Evolutionary conservation across 2,888 invertebrate species (phyloP), one percentile per base, ranked within the genome.

Genomic region (Exocentrus adspersus): DNA sequence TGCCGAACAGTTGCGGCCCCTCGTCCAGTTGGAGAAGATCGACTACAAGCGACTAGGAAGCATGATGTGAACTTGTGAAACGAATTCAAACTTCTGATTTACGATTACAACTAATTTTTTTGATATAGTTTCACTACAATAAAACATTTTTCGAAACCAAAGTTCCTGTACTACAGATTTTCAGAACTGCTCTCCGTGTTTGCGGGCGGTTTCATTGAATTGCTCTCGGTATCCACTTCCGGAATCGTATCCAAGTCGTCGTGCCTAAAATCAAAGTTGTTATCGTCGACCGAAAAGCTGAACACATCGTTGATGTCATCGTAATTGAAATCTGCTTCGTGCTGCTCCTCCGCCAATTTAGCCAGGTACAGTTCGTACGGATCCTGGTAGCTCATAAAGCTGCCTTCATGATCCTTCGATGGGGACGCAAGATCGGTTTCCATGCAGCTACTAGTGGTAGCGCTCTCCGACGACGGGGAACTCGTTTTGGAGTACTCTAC

Each of bases 21-120:
- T 97, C 6, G 96, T 97, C 2, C 92, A 93, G 72, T 86, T 97
- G 5, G 97, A 97, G 78, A 97, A 97, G 84, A 92, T 96, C 54
- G 97, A 97, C 84, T 95, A 94, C 80, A 93, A 93, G 78, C 85
- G 93, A 65, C 84, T 92, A 19, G 84, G 83, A 21, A 78, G 74
- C 66, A 69, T 72, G 65, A 72, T 74, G 74, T 72, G 60, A 41
- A 10, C 4, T n/a, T 41, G 10, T 10, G 41, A n/a, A 12, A 6
- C 41, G n/a, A 28, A 28, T 7, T 28, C 28, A 7, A 28, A 28
- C 28, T 6, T n/a, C n/a, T n/a, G n/a, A n/a, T n/a, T n/a, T n/a
- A n/a, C n/a, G n/a, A n/a, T n/a, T n/a, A n/a, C n/a, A n/a, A n/a
- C n/a, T n/a, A n/a, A n/a, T n/a, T n/a, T n/a, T n/a, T n/a, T n/a